Conservation (phyloP, 2,113 vertebrate genomes). For the Anoura caudifer region DNA sequence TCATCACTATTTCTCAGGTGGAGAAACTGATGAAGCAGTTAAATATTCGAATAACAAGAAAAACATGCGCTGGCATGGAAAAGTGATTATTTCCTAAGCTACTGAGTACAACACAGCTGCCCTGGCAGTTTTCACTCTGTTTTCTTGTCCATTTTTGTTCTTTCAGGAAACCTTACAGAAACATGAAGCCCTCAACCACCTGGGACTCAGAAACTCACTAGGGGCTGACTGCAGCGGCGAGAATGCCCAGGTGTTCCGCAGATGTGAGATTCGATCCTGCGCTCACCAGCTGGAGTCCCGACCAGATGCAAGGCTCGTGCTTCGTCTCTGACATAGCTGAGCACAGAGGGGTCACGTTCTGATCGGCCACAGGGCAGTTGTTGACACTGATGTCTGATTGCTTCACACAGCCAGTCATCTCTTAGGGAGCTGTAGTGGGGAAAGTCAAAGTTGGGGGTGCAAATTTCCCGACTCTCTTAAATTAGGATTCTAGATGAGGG, state of each 20-base stretch:
- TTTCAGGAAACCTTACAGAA: constrained; percentile 67
- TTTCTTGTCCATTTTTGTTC: constrained; percentile 61
- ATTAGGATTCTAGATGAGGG: neutral
- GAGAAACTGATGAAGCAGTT: constrained; percentile 17
- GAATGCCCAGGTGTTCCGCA: constrained; percentile 10
- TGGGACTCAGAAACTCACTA: neutral
- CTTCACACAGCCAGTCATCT: fast-evolving
- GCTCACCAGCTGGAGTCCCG: constrained; percentile 10
- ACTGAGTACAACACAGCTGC: constrained; percentile 61
- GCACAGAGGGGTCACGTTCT: neutral
- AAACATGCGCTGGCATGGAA: constrained; percentile 66
- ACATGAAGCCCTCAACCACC: neutral
- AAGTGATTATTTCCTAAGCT: constrained; percentile 70
- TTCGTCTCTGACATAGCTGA: too few relatives aligned
- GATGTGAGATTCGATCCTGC: neutral
- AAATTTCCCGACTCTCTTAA: neutral
- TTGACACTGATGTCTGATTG: neutral
- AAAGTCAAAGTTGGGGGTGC: neutral
- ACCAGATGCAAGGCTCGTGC: neutral
- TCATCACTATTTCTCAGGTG: constrained; percentile 27
- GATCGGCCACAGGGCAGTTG: neutral
- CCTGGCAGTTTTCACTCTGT: constrained; percentile 40
- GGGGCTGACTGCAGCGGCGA: neutral
- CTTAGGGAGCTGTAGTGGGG: neutral
- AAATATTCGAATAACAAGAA: constrained; percentile 23